phyloP scores from a whole-genome alignment of 23 tunicate species.

The Botrylloides violaceus region DNA sequence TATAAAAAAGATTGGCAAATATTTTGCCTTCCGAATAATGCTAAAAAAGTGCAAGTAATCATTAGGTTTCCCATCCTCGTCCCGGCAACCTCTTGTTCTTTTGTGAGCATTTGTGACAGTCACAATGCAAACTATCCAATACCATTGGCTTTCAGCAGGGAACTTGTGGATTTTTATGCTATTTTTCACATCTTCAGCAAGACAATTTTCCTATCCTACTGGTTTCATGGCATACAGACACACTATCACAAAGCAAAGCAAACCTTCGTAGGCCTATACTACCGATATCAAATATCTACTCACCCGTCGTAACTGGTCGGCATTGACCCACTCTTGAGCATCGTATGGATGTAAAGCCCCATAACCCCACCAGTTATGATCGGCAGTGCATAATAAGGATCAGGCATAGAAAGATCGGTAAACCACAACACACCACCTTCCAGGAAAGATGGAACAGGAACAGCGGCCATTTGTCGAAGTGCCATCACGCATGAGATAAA shows the following conservation, averaged over 20 bases:
- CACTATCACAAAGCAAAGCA: no score
- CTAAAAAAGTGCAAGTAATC: no score
- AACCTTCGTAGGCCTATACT: no score
- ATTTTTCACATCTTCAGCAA: no score
- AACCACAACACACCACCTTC: slow-evolving; percentile 54
- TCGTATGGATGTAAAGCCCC: slow-evolving; percentile 10
- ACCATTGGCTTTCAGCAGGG: no score
- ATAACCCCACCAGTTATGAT: slow-evolving; percentile 33
- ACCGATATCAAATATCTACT: neutral
- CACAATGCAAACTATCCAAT: no score
- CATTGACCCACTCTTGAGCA: slow-evolving; percentile 19
- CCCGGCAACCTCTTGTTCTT: no score
- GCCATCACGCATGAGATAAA: slow-evolving; percentile 71
- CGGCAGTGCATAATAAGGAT: slow-evolving; percentile 64
- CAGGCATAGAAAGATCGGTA: slow-evolving; percentile 28
- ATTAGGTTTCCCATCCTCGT: no score
- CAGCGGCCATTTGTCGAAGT: slow-evolving; percentile 35
- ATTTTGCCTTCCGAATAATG: neutral
- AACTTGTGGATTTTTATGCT: no score
- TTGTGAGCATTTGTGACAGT: no score
- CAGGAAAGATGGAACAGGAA: slow-evolving; percentile 74
- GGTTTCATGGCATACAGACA: no score
- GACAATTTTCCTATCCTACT: no score
- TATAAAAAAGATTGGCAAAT: slow-evolving; percentile 27
- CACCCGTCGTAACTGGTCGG: neutral